Percentiles rank a stretch among this genome's conserved stretches.
phyloP scores from a whole-genome alignment of 2,797 vertebrate species.

The Enteromius treurensis region DNA sequence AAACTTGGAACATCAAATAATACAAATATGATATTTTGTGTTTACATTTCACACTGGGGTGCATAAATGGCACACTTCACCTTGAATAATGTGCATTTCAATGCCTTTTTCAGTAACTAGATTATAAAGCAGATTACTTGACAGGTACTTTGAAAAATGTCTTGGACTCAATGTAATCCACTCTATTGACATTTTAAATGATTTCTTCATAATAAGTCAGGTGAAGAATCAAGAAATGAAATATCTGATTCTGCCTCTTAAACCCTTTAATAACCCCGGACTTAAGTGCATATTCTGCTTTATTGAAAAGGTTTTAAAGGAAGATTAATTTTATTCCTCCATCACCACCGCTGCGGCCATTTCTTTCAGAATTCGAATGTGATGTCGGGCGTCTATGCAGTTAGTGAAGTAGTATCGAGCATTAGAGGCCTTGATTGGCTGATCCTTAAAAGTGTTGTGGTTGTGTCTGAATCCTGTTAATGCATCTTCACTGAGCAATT shows the following conservation, averaged over 20 bases:
- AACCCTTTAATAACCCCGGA: slow-evolving; percentile 20
- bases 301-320: slow-evolving; percentile 46
- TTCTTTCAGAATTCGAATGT: background rate
- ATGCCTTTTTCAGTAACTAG: background rate
- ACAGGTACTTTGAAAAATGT: slow-evolving; percentile 19
- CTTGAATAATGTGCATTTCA: background rate
- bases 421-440: slow-evolving; percentile 68
- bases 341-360: background rate
- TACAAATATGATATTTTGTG: background rate
- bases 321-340: slow-evolving; percentile 15
- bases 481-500: slow-evolving; percentile 62
- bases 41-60: background rate
- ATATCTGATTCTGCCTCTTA: background rate
- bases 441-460: slow-evolving; percentile 64
- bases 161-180: slow-evolving; percentile 15
- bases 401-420: slow-evolving; percentile 66
- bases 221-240: slow-evolving; percentile 15
- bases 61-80: background rate
- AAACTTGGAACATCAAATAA: background rate
- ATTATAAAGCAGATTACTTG: slow-evolving; percentile 30
- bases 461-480: slow-evolving; percentile 66
- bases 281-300: slow-evolving; percentile 33
- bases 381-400: background rate
- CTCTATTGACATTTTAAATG: slow-evolving; percentile 22
- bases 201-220: slow-evolving; percentile 4